Percentiles rank a stretch among this genome's conserved stretches.
These are phyloP conservation scores for Meandrina meandrites DNA, from an alignment of 92 coral and sea anemone species.

Conservation along the genomic window DNA sequence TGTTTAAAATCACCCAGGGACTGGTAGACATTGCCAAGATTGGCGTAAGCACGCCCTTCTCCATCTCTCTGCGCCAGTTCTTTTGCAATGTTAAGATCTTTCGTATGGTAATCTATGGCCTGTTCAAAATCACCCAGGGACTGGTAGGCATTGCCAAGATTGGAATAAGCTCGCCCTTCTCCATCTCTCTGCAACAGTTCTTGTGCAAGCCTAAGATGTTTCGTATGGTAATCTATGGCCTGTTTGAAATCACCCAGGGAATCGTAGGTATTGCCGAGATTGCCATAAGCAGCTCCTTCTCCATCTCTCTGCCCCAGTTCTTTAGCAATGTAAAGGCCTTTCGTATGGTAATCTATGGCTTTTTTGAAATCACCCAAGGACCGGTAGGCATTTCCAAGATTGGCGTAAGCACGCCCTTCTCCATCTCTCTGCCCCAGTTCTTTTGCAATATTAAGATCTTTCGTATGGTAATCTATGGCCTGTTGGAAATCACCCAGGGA, in stretches of 20 bases:
- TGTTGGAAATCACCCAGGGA: too few relatives aligned
- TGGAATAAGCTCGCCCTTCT: conserved; percentile 5
- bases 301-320: not conserved
- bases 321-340: too few relatives aligned
- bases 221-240: not conserved
- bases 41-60: not conserved
- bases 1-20: too few relatives aligned
- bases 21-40: too few relatives aligned
- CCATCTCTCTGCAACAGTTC: not conserved
- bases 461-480: too few relatives aligned
- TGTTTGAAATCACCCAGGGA: not conserved
- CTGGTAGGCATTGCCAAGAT: not conserved
- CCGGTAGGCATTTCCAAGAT: too few relatives aligned
- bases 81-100: not conserved
- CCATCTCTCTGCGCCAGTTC: not conserved
- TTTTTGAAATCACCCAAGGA: too few relatives aligned
- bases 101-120: not conserved
- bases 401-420: too few relatives aligned
- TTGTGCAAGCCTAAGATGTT: not conserved
- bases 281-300: not conserved
- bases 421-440: not conserved
- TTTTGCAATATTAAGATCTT: too few relatives aligned
- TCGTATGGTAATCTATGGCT: too few relatives aligned
- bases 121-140: not conserved
- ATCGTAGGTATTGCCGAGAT: not conserved